Evolutionary conservation across 2,113 vertebrate species (phyloP).

Genomic region (Merops nubicus): DNA sequence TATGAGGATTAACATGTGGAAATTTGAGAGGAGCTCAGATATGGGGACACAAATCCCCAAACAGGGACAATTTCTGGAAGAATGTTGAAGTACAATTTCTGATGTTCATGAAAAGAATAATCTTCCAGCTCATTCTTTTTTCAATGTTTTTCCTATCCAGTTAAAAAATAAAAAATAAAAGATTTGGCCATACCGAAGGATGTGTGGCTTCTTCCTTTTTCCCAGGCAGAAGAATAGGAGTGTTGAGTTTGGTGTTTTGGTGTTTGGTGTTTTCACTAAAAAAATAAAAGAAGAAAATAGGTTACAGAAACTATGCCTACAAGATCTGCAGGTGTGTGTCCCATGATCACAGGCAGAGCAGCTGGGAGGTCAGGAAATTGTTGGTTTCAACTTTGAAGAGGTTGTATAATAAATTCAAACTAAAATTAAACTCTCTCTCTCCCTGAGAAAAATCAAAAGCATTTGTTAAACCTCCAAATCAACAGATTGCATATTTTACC

Average conservation of each 20-base stretch:
- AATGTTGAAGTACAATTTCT: background rate
- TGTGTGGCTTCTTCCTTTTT: background rate
- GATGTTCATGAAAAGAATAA: background rate
- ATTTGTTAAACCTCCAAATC: background rate
- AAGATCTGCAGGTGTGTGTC: background rate
- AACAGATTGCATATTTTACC: background rate
- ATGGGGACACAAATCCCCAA: background rate
- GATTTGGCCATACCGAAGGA: accelerated
- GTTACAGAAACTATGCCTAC: background rate
- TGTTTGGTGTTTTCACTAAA: background rate
- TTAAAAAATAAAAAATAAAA: background rate
- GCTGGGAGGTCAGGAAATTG: constrained; percentile 30
- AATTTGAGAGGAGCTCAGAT: background rate
- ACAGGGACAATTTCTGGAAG: background rate
- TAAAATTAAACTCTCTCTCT: constrained; percentile 29
- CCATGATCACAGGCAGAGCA: constrained; percentile 3
- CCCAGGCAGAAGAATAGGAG: background rate
- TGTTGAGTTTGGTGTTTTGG: background rate
- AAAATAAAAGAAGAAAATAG: background rate
- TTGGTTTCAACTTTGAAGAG: constrained; percentile 29
- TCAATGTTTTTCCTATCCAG: background rate
- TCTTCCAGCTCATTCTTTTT: background rate
- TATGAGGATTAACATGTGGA: background rate
- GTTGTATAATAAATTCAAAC: constrained; percentile 23
- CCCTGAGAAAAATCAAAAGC: background rate